Evolutionary conservation across 2,113 vertebrate genomes (phyloP).

Genomic region (Tenebrosternarchus preto): DNA sequence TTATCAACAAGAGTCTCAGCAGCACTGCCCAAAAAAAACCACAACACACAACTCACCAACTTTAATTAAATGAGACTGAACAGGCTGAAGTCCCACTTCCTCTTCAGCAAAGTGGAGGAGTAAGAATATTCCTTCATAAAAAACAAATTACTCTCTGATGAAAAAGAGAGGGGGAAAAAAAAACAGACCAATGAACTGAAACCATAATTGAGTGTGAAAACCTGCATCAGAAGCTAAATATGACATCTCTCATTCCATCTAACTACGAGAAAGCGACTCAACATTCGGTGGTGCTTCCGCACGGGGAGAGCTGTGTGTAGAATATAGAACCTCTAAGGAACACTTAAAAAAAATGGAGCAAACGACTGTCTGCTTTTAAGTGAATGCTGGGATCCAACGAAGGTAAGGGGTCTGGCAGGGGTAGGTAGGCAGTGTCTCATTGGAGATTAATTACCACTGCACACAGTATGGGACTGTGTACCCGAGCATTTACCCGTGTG

Average conservation of each 20-base stretch:
- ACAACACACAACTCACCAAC: slow-evolving; percentile 38
- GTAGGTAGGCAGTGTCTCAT: slow-evolving; percentile 56
- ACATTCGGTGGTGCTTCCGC: not conserved
- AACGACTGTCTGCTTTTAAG: slow-evolving; percentile 12
- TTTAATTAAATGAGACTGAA: slow-evolving; percentile 59
- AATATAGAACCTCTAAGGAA: slow-evolving; percentile 7
- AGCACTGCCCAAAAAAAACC: slow-evolving; percentile 49
- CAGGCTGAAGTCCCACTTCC: not conserved
- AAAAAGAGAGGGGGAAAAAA: no score
- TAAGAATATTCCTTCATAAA: slow-evolving; percentile 13
- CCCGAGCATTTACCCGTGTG: slow-evolving; percentile 56
- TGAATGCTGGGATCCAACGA: slow-evolving; percentile 21
- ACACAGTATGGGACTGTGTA: slow-evolving; percentile 48
- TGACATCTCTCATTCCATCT: not conserved
- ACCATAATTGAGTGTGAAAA: slow-evolving; percentile 3
- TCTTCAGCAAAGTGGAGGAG: slow-evolving; percentile 1
- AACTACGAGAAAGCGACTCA: not conserved
- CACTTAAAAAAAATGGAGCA: slow-evolving; percentile 11
- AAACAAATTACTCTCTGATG: not conserved
- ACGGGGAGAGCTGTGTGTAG: not conserved
- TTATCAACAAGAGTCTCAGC: slow-evolving; percentile 62
- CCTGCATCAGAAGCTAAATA: not conserved
- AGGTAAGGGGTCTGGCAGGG: slow-evolving; percentile 39
- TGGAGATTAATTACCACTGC: slow-evolving; percentile 61
- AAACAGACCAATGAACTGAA: slow-evolving; percentile 5